Percentiles rank a stretch among this genome's conserved stretches.
Conservation (phyloP, 2,113 vertebrate genomes). For the Corythornis madagascariensis region DNA sequence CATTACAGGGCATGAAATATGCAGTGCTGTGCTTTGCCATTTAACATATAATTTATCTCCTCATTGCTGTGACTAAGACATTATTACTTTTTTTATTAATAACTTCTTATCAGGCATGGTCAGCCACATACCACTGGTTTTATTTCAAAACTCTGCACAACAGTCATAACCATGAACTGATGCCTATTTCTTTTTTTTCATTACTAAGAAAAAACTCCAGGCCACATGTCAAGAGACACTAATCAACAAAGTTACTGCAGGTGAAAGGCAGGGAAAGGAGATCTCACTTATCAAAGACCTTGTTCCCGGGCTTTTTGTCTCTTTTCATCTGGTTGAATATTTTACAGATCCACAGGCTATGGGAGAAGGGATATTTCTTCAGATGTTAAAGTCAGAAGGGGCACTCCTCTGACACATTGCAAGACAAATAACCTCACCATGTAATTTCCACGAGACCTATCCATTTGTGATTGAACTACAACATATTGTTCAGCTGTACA, state of each 20-base stretch:
- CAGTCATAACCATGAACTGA: not conserved
- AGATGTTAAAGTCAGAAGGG: not conserved
- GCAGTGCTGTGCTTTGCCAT: slow-evolving; percentile 32
- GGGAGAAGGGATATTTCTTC: not conserved
- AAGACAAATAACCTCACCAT: not conserved
- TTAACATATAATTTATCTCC: slow-evolving; percentile 56
- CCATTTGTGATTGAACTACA: not conserved
- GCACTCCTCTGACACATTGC: not conserved
- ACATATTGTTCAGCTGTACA: not conserved
- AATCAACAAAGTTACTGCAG: not conserved
- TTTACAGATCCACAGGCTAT: not conserved
- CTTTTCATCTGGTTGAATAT: not conserved
- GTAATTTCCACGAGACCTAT: not conserved
- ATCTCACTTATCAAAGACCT: not conserved
- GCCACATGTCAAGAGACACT: not conserved
- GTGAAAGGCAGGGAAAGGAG: not conserved
- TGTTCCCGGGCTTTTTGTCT: not conserved
- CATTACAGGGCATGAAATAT: slow-evolving; percentile 43
- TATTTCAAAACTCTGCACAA: slow-evolving; percentile 20
- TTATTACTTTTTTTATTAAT: not conserved
- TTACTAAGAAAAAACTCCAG: not conserved
- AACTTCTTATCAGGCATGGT: slow-evolving; percentile 24
- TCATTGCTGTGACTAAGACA: not conserved
- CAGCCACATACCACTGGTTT: not conserved
- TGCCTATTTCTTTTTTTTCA: not conserved